A percentile compares a stretch with the other conserved stretches of the same genome.
Evolutionary conservation across 2,797 vertebrate genomes (phyloP).

Genomic region (Myotis pilosus): DNA sequence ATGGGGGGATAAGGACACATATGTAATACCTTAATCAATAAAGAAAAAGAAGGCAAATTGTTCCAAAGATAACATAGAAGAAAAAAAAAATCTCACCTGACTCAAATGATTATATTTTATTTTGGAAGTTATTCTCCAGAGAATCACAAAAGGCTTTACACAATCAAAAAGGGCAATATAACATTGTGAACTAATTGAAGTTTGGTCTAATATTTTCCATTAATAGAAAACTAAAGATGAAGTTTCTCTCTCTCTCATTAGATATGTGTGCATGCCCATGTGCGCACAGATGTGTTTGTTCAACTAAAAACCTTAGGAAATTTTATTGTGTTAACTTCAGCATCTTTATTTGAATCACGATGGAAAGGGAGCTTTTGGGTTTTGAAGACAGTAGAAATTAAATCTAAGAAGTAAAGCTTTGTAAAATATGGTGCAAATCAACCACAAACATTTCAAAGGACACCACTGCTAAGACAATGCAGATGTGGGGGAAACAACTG

Average conservation of each 20-base stretch:
- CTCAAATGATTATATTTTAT: neutral
- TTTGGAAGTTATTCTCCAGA: neutral
- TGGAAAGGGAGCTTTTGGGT: neutral
- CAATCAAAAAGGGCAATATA: neutral
- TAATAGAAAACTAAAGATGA: neutral
- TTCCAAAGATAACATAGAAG: neutral
- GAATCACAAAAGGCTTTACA: neutral
- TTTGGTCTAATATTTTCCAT: slow-evolving; percentile 1
- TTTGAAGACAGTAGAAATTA: slow-evolving; percentile 50
- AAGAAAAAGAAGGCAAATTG: neutral
- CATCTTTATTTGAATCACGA: neutral
- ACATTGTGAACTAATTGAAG: neutral
- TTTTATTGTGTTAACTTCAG: neutral
- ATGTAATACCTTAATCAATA: too few relatives aligned
- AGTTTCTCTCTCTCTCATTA: neutral
- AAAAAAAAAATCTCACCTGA: neutral
- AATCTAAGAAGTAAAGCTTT: slow-evolving; percentile 2
- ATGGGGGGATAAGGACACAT: too few relatives aligned
- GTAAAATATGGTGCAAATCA: slow-evolving; percentile 30
- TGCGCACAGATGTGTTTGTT: neutral
- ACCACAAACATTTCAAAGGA: neutral
- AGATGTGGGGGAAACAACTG: neutral
- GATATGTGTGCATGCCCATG: too few relatives aligned
- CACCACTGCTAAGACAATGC: neutral
- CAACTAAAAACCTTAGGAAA: neutral